Evolutionary conservation across 1,140 invertebrate species (phyloP).

Genomic region (Drosophila arawakana): DNA sequence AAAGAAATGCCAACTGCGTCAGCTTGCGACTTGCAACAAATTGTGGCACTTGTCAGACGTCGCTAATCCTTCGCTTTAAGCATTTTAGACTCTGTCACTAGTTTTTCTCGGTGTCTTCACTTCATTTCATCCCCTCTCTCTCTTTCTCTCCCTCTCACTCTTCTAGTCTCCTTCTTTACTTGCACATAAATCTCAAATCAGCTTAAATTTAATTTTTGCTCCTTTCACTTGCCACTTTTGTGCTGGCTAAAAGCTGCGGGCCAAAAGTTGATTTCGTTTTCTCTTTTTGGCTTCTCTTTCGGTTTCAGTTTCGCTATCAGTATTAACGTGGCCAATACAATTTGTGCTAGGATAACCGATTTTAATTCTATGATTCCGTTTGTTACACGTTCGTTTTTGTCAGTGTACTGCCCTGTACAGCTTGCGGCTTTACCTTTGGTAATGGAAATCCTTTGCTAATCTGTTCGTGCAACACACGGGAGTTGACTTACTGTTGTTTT

Average conservation of each 20-base stretch:
- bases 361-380: neutral
- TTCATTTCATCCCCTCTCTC: neutral
- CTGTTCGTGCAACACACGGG: constrained; percentile 7
- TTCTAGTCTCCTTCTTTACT: constrained; percentile 7
- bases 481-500: constrained; percentile 2
- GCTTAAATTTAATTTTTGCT: constrained; percentile 74
- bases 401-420: neutral
- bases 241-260: constrained; percentile 12
- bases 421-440: neutral
- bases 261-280: neutral
- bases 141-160: neutral
- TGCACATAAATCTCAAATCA: constrained; percentile 66
- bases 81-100: constrained; percentile 1
- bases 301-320: constrained; percentile 13
- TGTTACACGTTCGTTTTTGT: neutral
- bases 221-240: constrained; percentile 51
- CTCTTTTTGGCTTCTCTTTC: neutral
- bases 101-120: neutral
- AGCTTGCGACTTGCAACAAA: constrained; percentile 7
- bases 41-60: constrained; percentile 24
- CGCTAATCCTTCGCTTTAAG: constrained; percentile 27
- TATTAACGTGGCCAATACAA: constrained; percentile 45
- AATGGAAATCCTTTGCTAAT: constrained; percentile 1
- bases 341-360: constrained; percentile 38
- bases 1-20: constrained; percentile 40